Evolutionary conservation across 2,797 vertebrate species (phyloP), one percentile per base, ranked within the genome.

Genomic region (Xiphorhynchus erythropygius): DNA sequence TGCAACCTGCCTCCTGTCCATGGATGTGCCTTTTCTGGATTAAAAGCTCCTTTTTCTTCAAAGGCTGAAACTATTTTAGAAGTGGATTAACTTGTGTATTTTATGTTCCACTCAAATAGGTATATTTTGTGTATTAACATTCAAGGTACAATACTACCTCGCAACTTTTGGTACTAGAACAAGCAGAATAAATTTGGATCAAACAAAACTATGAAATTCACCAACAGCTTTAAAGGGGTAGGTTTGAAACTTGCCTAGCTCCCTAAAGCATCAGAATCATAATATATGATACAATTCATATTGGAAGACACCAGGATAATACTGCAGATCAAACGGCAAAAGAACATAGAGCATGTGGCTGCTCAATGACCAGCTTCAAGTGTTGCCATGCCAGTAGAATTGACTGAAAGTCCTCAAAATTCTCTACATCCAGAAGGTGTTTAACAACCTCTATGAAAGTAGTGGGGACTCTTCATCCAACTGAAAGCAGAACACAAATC

Each of bases 211-310:
- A 25, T 18, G 41, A 86, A 70, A 87, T 62, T 49, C 35, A 65
- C 19, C 44, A 18, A 2, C 3, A 47, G 9, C 12, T 64, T 55
- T 37, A 77, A 79, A 90, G 11, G 3, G 1, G 5, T 13, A 57
- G 32, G 5, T 37, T 57, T 64, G 53, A 75, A 57, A 44, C 28
- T 42, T 83, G 11, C 5, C 18, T 73, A 55, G 8, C 13, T 85
- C 23, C 7, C 42, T 64, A 62, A 81, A 5, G 2, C 60, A 62
- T n/a, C 23, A 49, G 42, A 70, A 83, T 62, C n/a, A 57, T 33
- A 70, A 63, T 5, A 39, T 3, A 14, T 5, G 10, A 41, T 25
- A 17, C 0, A 3, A 60, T 46, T 53, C 7, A 18, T 35, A 37
- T 46, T 1, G 3, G 60, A 92, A 76, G n/a, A 76, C 6, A 16